Base-by-base conservation (phyloP, 2,797 vertebrate genomes). In the Centropyge bicolor region DNA sequence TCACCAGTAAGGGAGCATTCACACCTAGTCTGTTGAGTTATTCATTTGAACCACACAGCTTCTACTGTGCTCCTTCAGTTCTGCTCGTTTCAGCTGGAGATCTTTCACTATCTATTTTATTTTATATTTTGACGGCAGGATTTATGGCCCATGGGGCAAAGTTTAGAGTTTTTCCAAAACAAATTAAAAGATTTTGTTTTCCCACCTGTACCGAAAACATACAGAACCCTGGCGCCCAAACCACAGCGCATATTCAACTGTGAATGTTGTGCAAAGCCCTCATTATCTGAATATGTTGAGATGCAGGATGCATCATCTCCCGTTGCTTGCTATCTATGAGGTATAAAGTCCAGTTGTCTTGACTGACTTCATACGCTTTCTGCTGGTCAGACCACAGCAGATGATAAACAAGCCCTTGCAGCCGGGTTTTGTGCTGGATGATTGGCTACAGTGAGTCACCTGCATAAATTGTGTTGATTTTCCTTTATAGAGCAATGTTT, bases 391-490 rank as follows among this genome's bases (percentile, higher is more conserved):
- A 61, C 65, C 35, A 22, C 49, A 54, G 12, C 36, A 72, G 38
- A 41, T 40, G 17, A 56, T 43, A 48, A 69, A 76, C 12, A 71
- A 65, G 13, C 24, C 64, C 40, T 61, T 59, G 22, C 48, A 68
- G 38, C 62, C 57, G 40, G 10, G 24, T n/a, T 83, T 66, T 70
- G 38, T 49, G 48, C 17, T 40, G 31, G 57, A 65, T 46, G 73
- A 45, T 68, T 76, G 54, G 16, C 45, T 46, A 19, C 45, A 55
- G 43, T 76, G 75, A 68, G 17, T 70, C 40, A 76, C 65, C 45
- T 69, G 62, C 24, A 72, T 43, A 66, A 66, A 70, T n/a, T 61
- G 35, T 69, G 63, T 46, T 51, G 60, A 67, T 74, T 82, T 77
- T 45, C 24, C 24, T 56, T 24, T 17, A 16, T 51, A 38, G 13